Evolutionary conservation across 92 coral and sea anemone species (phyloP), one percentile per base, ranked within the genome.

Genomic region (Porites lobata): DNA sequence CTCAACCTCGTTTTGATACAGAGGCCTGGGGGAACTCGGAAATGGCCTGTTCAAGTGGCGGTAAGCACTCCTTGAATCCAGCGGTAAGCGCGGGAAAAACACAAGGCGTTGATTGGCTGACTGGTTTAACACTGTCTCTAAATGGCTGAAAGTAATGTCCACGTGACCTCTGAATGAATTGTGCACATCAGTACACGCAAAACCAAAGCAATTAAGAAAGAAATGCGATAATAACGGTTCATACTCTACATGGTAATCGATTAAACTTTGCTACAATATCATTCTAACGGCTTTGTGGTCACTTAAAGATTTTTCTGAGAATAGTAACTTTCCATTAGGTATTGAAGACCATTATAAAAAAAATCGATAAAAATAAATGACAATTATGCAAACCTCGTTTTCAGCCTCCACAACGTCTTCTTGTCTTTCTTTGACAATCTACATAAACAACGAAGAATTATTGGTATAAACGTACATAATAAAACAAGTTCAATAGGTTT

Each of bases 391-490:
- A 84, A 94, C 98, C 94, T 94, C 96, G 20, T 91, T 92, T 74
- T 90, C 96, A 13, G 93, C 93, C 7, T 93, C 90, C 6, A 69
- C 26, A 6, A 92, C 89, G 69, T 94, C 95, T 17, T 90, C 96
- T 17, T 90, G 92, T 81, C 93, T 87, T 71, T 90, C 98, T 72
- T 86, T 85, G 8, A 92, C 98, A 76, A 94, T 90, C 98, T 94
- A 74, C 57, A 89, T 65, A 38, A 77, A 51, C 17, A 77, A 81
- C 6, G 6, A 15, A 88, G 50, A 50, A 12, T 69, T 14, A 13
- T 13, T 62, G 66, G 38, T 69, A 38, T 38, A 38, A 3, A 38
- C 6, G 47, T 38, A 38, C 47, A 2, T 38, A 4, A 38, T 38
- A 38, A 38, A 38, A 38, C 47, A 38, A 4, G 47, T 38, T 38